Base-by-base conservation (phyloP, 2,888 invertebrate genomes). In the Chymomyza amoena region DNA sequence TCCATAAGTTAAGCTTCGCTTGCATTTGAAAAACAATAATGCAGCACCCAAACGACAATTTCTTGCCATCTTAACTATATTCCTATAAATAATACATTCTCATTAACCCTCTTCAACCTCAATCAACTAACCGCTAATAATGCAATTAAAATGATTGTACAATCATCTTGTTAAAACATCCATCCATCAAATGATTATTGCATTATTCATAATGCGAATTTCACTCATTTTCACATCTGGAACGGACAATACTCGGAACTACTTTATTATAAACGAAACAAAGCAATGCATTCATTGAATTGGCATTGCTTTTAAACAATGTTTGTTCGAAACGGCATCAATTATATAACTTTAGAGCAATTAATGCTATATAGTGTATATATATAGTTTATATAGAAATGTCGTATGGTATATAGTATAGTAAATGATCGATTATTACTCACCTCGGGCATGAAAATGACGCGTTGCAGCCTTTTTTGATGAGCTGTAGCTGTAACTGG, bases 401-500 rank as follows among this genome's bases (percentile, higher is more conserved):
- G 3, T 20, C 1, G 56, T 18, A 54, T 36, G 28, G 51, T n/a
- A 20, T 18, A 54, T 36, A 51, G 51, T n/a, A 20, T 20, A 20
- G 20, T 3, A 20, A 20, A 20, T 20, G 16, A 54, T 18, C 56
- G 6, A 18, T 54, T 64, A 69, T 76, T 81, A 83, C 83, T 83
- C 87, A 83, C 83, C 83, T 84, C 66, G 50, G 51, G 54, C 68
- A 52, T 50, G 64, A 66, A 62, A 69, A 75, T 82, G 73, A 78
- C 70, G 77, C 69, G 67, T 64, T 65, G 75, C 73, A 73, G 85
- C 76, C 76, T 73, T 72, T 73, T 72, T 57, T 64, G 64, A 20
- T 71, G 67, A 45, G 20, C 72, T 72, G 57, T 50, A 60, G 67
- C 52, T 28, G 60, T 25, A 28, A 72, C 64, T 66, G 45, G 32